These are phyloP conservation scores for Tenthredo mesomela DNA, from an alignment of 2,888 invertebrate genomes.

Conservation along the genomic window DNA sequence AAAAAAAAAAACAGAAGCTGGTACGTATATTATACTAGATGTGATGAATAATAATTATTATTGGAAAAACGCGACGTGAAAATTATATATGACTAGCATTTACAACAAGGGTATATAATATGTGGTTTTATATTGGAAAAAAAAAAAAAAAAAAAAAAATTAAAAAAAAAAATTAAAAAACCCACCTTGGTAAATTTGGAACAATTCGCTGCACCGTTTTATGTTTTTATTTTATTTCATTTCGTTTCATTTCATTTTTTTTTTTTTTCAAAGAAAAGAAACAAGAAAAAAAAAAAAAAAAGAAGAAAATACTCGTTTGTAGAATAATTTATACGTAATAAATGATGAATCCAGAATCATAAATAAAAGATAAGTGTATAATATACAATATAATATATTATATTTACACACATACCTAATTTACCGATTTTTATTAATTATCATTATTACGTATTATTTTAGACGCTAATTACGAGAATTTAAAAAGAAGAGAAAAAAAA, in stretches of 20 bases:
- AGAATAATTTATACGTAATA: constrained; percentile 58
- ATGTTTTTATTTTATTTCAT: background rate
- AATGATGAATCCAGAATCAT: constrained; percentile 44
- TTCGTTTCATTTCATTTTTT: background rate
- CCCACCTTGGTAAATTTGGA: background rate
- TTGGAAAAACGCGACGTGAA: constrained; percentile 58
- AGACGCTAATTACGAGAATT: background rate
- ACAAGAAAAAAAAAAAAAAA: background rate
- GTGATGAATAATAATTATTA: constrained; percentile 20
- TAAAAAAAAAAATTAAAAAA: background rate
- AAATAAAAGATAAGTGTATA: constrained; percentile 59
- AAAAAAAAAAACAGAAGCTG: constrained; percentile 46
- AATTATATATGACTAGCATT: constrained; percentile 73
- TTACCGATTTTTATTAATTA: background rate
- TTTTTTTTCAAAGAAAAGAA: background rate
- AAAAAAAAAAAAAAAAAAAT: background rate
- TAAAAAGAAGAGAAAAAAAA: background rate
- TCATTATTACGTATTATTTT: background rate
- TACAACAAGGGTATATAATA: constrained; percentile 63
- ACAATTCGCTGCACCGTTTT: constrained; percentile 34
- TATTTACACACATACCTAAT: background rate
- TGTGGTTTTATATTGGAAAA: background rate
- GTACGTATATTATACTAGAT: constrained; percentile 32
- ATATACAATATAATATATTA: constrained; percentile 56
- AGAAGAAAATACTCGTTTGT: background rate